Evolutionary conservation across 2,797 vertebrate genomes (phyloP), one percentile per base, ranked within the genome.

Genomic region (Syngnathus rostellatus): DNA sequence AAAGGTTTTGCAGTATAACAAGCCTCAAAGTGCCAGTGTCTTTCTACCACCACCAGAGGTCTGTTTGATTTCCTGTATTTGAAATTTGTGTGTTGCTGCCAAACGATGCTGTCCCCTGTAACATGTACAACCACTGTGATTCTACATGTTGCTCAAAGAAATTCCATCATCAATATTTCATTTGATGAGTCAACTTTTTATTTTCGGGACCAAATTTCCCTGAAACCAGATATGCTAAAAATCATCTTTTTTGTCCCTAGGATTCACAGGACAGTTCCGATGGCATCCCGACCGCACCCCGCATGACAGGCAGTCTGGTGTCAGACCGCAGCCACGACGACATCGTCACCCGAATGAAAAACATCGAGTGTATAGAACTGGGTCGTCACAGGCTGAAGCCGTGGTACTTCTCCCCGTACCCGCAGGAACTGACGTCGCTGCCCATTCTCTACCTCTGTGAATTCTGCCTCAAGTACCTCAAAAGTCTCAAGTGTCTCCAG

Each of bases 381-480:
- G 96, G 96, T 48, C 92, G 95, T 0, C 96, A 98, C 80, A 88
- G 96, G 75, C 90, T 98, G 70, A 98, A 98, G 85, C 95, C 96
- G 39, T 98, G 96, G 96, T 98, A 98, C 90, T 98, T 98, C 84
- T 95, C 94, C 0, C 96, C 96, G 0, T 98, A 98, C 88, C 95
- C 96, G 0, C 96, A 98, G 85, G 95, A 98, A 77, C 92, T 98
- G 25, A 98, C 96, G 51, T 69, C 93, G 0, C 66, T 98, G 64
- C 96, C 96, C 1, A 94, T 98, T 69, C 94, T 98, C 83, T 98
- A 98, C 89, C 92, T 98, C 85, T 98, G 96, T 81, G 96, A 98
- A 88, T 98, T 98, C 89, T 98, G 95, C 86, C 95, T 98, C 84
- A 98, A 98, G 84, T 98, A 96, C 65, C 92, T 96, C 68, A 97